phyloP scores from a whole-genome alignment of 2,797 vertebrate genomes.

The Diceros bicornis region DNA sequence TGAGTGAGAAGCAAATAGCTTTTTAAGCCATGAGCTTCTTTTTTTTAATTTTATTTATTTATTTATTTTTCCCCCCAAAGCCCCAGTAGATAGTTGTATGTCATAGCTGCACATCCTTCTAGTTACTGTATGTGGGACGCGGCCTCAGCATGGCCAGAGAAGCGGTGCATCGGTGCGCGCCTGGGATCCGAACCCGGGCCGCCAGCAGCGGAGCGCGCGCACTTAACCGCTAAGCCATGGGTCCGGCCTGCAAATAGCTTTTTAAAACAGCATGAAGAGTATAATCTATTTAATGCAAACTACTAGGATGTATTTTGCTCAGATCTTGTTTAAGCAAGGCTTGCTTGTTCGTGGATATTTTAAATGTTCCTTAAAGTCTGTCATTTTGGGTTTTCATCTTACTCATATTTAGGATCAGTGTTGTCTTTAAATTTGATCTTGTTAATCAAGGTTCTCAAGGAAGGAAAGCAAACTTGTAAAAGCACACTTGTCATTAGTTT shows the following conservation, averaged over 20 bases:
- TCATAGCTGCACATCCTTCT: too few species aligned
- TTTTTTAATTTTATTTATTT: too few species aligned
- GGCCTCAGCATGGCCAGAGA: too few species aligned
- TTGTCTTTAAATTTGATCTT: slow-evolving; percentile 26
- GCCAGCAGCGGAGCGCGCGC: too few species aligned
- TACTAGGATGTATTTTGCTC: not conserved
- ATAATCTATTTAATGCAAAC: slow-evolving; percentile 3
- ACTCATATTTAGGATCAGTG: not conserved
- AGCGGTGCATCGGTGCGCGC: too few species aligned
- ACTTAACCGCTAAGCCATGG: too few species aligned
- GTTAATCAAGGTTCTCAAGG: not conserved
- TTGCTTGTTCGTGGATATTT: slow-evolving; percentile 20
- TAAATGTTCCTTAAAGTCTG: not conserved
- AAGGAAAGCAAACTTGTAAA: not conserved
- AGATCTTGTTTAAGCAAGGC: not conserved
- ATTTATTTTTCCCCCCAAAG: too few species aligned
- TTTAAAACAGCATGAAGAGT: not conserved
- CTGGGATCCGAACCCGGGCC: too few species aligned
- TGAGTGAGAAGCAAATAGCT: not conserved
- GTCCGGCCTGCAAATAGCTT: not conserved
- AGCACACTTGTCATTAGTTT: not conserved
- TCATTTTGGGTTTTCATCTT: not conserved
- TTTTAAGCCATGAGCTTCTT: too few species aligned
- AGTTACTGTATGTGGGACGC: too few species aligned
- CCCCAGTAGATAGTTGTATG: too few species aligned